Evolutionary conservation across 2,797 vertebrate species (phyloP), one percentile per base, ranked within the genome.

Genomic region (Pipistrellus nathusii): DNA sequence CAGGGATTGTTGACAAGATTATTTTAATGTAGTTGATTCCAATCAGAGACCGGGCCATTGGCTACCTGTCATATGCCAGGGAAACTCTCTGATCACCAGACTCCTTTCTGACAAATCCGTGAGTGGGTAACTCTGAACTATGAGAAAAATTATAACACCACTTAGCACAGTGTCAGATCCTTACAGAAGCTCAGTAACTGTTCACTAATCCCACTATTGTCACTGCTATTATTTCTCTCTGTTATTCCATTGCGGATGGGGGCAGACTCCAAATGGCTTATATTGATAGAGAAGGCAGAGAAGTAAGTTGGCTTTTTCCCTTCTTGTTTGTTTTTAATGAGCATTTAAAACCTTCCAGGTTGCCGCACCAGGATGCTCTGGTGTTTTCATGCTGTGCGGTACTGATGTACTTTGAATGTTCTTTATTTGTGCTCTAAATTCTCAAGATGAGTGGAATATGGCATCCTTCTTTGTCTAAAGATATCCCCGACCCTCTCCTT

Each of bases 381-480:
- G 92, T 30, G n/a, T 64, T 92, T 90, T 83, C 94, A 27, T 44
- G 21, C 69, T 68, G 6, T 14, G 3, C 0, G 0, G 69, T 91
- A 8, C 66, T 59, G 27, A 46, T 55, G 10, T 27, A 25, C 55
- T 62, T 27, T 14, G 30, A 94, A 57, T 41, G 14, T 18, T 46
- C 69, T 77, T 23, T 12, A 30, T 92, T 91, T 87, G 72, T 92
- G 62, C 30, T 86, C 71, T 35, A 59, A 68, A 73, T 86, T 80
- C 83, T 97, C 32, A 68, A 68, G 92, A 81, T 32, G 71, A 78
- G 81, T 90, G 68, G 64, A 95, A 87, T 30, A 30, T 3, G 7
- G 48, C 75, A 35, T 94, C 94, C 77, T 93, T 92, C 96, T 96
- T 86, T 93, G 44, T 94, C 86, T 95, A 53, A 90, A 90, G 95